phyloP scores from a whole-genome alignment of 2,113 vertebrate species.

The Podilymbus podiceps region DNA sequence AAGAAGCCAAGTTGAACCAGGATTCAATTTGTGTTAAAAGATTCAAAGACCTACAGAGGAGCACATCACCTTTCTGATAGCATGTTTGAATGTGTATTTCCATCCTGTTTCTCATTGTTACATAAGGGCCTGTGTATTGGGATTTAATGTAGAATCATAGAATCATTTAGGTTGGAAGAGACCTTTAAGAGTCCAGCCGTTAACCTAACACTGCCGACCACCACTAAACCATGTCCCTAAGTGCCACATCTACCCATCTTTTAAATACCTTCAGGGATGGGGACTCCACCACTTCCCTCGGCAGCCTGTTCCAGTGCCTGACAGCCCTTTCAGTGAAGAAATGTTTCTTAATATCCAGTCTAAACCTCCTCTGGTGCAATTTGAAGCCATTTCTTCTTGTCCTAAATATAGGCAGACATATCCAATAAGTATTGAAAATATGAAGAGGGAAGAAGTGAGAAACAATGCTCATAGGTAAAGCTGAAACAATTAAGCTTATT shows the following conservation, averaged over 20 bases:
- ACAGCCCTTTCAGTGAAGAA: no score
- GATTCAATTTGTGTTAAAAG: background rate
- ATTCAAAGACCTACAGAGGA: background rate
- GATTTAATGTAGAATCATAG: background rate
- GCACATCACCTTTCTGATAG: background rate
- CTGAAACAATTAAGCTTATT: background rate
- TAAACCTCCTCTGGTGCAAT: no score
- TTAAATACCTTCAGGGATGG: no score
- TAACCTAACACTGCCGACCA: no score
- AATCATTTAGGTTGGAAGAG: no score
- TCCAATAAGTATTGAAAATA: background rate
- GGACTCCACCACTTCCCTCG: no score
- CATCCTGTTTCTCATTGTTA: background rate
- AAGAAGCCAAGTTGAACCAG: background rate
- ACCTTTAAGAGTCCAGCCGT: no score
- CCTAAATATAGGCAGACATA: background rate
- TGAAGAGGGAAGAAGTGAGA: background rate
- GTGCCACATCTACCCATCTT: no score
- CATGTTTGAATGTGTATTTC: background rate
- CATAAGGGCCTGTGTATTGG: background rate
- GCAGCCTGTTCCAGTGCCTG: no score
- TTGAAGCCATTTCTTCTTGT: no score
- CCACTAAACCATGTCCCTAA: no score
- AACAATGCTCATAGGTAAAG: background rate
- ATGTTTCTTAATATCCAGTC: no score